Evolutionary conservation across 2,888 invertebrate genomes (phyloP), one percentile per base, ranked within the genome.

Genomic region (Megastigmus dorsalis): DNA sequence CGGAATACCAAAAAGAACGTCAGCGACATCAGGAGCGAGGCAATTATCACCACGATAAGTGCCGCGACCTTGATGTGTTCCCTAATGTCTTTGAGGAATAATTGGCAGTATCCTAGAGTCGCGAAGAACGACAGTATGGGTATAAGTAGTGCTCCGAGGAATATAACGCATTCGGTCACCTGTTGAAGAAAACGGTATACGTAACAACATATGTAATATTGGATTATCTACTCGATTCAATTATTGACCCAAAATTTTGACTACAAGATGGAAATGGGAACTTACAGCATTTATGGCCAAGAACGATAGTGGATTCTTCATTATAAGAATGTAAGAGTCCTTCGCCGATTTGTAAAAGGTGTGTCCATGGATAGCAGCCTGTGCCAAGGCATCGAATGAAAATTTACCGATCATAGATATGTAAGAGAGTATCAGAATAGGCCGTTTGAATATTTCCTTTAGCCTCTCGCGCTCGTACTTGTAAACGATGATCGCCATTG

Each of bases 211-310:
- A 18, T n/a, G 18, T 30, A 6, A n/a, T 9, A 7, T 4, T 5
- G n/a, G 5, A 20, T 18, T 2, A 0, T 18, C 3, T 4, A 20
- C 10, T 23, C 20, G 3, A 48, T n/a, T n/a, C 1, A 50, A 26
- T 0, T 4, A 26, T 4, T 26, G 2, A 28, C 1, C 9, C 28
- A 20, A 28, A n/a, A 28, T 26, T 2, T 7, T 18, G 28, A 28
- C 0, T 38, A 23, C 0, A 13, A 3, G 20, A 60, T 28, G 15
- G 9, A 28, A 45, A 13, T 23, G 36, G 10, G 6, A 9, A 59
- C 73, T 67, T 20, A 73, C 73, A 3, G 54, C 36, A 20, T 73
- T 73, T 2, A 73, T 60, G 2, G 54, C 36, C 18, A 73, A 13
- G 7, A 43, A 67, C 0, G 67, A 60, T 0, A 60, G 3, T 6